Percentiles rank a stretch among this genome's conserved stretches.
These are phyloP conservation scores for Galemys pyrenaicus DNA, from an alignment of 2,113 vertebrate species.

Conservation along the genomic window DNA sequence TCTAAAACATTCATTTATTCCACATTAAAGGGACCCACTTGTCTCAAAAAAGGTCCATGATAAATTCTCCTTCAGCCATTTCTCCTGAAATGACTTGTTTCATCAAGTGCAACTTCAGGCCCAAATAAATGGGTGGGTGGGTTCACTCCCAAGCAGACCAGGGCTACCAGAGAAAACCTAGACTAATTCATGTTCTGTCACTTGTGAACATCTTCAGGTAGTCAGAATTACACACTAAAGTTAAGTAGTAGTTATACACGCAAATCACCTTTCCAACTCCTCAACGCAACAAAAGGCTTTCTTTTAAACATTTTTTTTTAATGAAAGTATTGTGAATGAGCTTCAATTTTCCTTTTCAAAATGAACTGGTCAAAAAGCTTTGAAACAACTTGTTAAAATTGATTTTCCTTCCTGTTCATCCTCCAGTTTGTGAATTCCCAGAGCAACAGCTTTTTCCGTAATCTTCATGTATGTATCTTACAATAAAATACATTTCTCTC, in stretches of 20 bases:
- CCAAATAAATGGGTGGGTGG: not conserved
- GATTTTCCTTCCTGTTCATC: not conserved
- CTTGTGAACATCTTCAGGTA: slow-evolving; percentile 16
- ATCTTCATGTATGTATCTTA: not conserved
- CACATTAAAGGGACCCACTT: slow-evolving; percentile 5
- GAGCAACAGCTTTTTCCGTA: not conserved
- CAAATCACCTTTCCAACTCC: not conserved
- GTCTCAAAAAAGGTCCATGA: not conserved
- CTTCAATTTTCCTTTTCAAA: not conserved
- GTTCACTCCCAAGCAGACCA: not conserved
- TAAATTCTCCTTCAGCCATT: not conserved
- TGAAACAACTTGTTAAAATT: slow-evolving; percentile 8
- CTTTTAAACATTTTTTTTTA: not conserved
- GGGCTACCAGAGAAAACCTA: not conserved
- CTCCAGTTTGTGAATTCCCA: not conserved
- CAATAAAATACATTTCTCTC: not conserved
- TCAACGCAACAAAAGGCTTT: not conserved
- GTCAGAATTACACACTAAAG: slow-evolving; percentile 51
- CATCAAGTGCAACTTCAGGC: not conserved
- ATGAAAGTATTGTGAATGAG: not conserved
- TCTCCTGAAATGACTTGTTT: not conserved
- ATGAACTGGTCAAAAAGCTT: not conserved
- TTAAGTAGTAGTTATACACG: not conserved
- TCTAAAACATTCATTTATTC: slow-evolving; percentile 26
- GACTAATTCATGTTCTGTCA: not conserved